phyloP scores from a whole-genome alignment of 2,113 vertebrate species.

The Sturnus vulgaris region DNA sequence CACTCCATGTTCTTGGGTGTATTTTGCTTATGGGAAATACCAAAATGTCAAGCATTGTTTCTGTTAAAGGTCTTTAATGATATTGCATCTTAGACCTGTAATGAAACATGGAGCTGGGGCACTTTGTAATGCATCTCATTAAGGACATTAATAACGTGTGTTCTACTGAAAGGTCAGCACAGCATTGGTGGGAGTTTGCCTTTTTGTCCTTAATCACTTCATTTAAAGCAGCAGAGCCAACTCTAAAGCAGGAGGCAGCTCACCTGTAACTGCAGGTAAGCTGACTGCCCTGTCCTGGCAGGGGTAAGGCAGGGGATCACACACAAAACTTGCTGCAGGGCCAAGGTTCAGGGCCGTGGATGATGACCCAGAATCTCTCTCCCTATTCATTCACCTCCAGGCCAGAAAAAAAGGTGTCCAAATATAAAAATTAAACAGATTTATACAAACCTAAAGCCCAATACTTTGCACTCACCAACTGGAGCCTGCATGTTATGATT shows the following conservation, averaged over 20 bases:
- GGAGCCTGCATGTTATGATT: background rate
- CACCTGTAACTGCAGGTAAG: background rate
- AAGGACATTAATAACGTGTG: slow-evolving; percentile 77
- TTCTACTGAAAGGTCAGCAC: slow-evolving; percentile 79
- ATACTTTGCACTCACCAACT: background rate
- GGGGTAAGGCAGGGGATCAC: fast-evolving
- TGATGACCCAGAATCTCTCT: background rate
- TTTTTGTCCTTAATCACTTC: slow-evolving; percentile 67
- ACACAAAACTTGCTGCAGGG: background rate
- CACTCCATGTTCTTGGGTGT: slow-evolving; percentile 28
- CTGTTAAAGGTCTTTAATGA: slow-evolving; percentile 81
- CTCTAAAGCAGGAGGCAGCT: background rate
- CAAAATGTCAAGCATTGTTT: slow-evolving; percentile 84
- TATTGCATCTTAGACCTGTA: slow-evolving; percentile 75
- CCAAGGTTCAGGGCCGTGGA: background rate
- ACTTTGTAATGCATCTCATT: slow-evolving; percentile 80
- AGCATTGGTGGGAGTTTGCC: slow-evolving; percentile 64
- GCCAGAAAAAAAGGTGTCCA: background rate
- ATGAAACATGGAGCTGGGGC: slow-evolving; percentile 75
- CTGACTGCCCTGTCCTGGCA: background rate
- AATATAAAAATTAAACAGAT: background rate
- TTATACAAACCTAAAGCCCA: background rate
- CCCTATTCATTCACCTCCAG: background rate
- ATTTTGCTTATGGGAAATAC: slow-evolving; percentile 78
- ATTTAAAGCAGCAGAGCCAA: slow-evolving; percentile 57